phyloP scores from a whole-genome alignment of 2,797 vertebrate species.

The Crenichthys baileyi region DNA sequence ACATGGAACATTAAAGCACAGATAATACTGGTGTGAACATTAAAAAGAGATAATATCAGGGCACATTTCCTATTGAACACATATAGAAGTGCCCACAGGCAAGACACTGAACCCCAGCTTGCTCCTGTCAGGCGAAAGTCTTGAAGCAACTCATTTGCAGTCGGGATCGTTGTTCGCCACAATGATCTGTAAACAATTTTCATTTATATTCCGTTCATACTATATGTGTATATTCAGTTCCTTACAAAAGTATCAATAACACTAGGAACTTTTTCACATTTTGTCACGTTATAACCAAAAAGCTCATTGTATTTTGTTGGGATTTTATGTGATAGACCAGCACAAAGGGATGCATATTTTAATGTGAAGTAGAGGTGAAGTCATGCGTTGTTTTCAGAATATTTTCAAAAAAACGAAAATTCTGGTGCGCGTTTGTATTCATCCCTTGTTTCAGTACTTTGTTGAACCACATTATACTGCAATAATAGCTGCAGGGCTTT shows the following conservation, averaged over 20 bases:
- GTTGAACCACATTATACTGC: not conserved
- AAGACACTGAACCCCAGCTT: slow-evolving; percentile 1
- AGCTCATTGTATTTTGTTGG: not conserved
- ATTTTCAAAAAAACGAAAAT: not conserved
- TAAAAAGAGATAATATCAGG: slow-evolving; percentile 12
- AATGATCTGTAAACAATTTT: not conserved
- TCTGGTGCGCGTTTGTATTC: not conserved
- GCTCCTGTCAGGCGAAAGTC: not conserved
- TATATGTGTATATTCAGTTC: not conserved
- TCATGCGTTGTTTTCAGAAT: not conserved
- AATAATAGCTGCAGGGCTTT: not conserved
- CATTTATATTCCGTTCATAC: not conserved
- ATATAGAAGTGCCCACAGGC: not conserved
- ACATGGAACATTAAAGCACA: slow-evolving; percentile 26
- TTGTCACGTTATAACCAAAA: not conserved
- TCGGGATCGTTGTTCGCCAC: not conserved
- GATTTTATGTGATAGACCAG: not conserved
- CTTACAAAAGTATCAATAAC: not conserved
- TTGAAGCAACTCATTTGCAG: slow-evolving; percentile 1
- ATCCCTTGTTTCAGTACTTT: not conserved
- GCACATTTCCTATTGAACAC: not conserved
- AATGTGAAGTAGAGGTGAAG: not conserved
- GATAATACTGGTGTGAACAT: slow-evolving; percentile 29
- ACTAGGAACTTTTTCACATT: not conserved
- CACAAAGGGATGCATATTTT: not conserved